phyloP scores from a whole-genome alignment of 1,140 invertebrate genomes.

The Diabrotica undecimpunctata region DNA sequence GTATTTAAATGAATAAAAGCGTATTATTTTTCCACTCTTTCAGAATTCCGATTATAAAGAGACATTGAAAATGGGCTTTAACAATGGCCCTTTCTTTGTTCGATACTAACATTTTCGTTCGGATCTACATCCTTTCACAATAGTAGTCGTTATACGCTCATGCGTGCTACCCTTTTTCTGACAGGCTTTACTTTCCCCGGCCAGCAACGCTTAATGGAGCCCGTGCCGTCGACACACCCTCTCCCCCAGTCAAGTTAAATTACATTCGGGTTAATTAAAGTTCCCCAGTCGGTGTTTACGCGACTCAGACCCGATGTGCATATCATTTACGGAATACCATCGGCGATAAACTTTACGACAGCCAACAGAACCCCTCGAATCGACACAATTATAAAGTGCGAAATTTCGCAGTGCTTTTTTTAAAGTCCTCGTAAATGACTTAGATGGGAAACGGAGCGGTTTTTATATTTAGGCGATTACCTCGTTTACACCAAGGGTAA shows the following conservation, averaged over 20 bases:
- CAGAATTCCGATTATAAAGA: too few relatives aligned
- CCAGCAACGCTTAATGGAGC: background rate
- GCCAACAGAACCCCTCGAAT: background rate
- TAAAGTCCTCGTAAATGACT: background rate
- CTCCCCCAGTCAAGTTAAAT: slow-evolving; percentile 1
- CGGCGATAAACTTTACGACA: background rate
- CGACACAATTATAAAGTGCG: slow-evolving; percentile 2
- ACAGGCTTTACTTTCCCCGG: background rate
- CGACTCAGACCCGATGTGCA: background rate
- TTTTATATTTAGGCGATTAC: background rate
- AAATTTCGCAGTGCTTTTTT: background rate
- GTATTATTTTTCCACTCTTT: too few relatives aligned
- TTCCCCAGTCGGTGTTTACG: background rate
- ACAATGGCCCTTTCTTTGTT: too few relatives aligned
- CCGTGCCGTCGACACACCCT: background rate
- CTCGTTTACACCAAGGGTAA: background rate
- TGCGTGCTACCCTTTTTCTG: background rate
- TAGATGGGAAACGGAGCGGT: background rate
- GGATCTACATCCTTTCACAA: too few relatives aligned
- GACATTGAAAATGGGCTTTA: too few relatives aligned
- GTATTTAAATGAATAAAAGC: too few relatives aligned
- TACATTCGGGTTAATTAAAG: slow-evolving; percentile 2
- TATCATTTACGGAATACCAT: slow-evolving; percentile 2
- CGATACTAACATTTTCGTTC: too few relatives aligned
- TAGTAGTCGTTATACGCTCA: background rate